Conservation (phyloP, 1,140 invertebrate genomes). For the Platyura marginata region DNA sequence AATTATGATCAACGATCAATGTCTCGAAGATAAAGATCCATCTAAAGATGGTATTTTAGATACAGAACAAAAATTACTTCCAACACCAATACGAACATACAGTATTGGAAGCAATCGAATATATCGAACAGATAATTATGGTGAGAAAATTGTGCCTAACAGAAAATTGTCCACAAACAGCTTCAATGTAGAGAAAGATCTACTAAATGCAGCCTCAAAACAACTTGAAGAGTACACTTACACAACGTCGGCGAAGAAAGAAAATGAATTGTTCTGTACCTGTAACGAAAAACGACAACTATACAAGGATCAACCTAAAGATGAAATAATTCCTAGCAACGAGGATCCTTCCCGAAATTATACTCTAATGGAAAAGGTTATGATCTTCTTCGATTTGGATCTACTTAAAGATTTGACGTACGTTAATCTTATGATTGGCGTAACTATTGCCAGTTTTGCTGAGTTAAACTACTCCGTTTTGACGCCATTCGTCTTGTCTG, state of each 20-base stretch:
- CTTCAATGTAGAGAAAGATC: constrained; percentile 24
- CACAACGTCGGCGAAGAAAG: constrained; percentile 22
- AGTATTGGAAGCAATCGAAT: background rate
- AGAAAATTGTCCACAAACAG: background rate
- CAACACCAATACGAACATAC: too few relatives aligned
- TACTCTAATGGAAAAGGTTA: constrained; percentile 28
- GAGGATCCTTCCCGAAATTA: constrained; percentile 12
- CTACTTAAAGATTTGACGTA: constrained; percentile 42
- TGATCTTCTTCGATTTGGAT: constrained; percentile 44
- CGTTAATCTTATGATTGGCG: constrained; percentile 43
- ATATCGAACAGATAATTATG: background rate
- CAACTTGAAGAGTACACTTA: constrained; percentile 25
- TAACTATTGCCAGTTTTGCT: constrained; percentile 43
- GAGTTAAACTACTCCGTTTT: constrained; percentile 50
- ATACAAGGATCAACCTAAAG: constrained; percentile 13
- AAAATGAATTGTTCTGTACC: background rate
- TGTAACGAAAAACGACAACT: background rate
- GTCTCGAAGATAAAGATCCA: background rate
- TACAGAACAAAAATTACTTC: background rate
- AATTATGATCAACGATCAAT: background rate
- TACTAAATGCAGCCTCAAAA: constrained; percentile 25
- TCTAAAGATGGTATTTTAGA: background rate
- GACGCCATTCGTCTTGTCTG: constrained; percentile 44
- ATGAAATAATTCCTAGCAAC: constrained; percentile 10
- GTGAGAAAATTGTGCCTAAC: background rate